phyloP scores from a whole-genome alignment of 2,797 vertebrate species.

The Rhabdophis nuchalis region DNA sequence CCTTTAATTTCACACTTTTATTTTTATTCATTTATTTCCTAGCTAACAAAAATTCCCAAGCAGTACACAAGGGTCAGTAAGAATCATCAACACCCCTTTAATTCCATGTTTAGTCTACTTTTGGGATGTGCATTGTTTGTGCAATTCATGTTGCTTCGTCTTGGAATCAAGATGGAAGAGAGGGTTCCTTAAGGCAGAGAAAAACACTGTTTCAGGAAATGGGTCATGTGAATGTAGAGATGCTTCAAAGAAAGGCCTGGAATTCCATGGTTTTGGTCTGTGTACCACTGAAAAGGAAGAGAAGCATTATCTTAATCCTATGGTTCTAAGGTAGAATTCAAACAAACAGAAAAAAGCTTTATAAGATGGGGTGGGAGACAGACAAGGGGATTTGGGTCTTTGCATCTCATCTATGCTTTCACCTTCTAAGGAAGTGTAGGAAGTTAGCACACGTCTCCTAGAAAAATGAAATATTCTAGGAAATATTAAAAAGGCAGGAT shows the following conservation, averaged over 20 bases:
- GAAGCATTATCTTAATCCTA: not conserved
- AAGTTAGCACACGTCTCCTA: no score
- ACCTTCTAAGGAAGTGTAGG: not conserved
- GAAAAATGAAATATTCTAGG: no score
- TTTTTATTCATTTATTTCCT: conserved; percentile 42
- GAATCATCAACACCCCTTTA: conserved; percentile 47
- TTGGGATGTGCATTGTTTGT: conserved; percentile 33
- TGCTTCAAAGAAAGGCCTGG: conserved; percentile 82
- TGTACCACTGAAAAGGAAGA: conserved; percentile 89
- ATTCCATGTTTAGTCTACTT: conserved; percentile 16
- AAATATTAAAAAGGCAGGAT: no score
- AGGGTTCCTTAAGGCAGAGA: conserved; percentile 54
- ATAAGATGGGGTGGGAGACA: not conserved
- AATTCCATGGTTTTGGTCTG: conserved; percentile 87
- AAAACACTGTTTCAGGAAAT: conserved; percentile 92
- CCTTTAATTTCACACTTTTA: conserved; percentile 60
- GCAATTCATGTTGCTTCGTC: conserved; percentile 31
- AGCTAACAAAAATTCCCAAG: conserved; percentile 41
- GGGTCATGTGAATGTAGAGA: conserved; percentile 88
- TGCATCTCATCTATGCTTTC: not conserved
- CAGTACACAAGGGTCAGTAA: conserved; percentile 33
- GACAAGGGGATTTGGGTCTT: not conserved
- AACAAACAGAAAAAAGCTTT: not conserved
- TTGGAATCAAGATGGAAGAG: not conserved
- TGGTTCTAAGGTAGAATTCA: not conserved